Conservation (phyloP, 2,797 vertebrate species). For the Mastacembelus armatus region DNA sequence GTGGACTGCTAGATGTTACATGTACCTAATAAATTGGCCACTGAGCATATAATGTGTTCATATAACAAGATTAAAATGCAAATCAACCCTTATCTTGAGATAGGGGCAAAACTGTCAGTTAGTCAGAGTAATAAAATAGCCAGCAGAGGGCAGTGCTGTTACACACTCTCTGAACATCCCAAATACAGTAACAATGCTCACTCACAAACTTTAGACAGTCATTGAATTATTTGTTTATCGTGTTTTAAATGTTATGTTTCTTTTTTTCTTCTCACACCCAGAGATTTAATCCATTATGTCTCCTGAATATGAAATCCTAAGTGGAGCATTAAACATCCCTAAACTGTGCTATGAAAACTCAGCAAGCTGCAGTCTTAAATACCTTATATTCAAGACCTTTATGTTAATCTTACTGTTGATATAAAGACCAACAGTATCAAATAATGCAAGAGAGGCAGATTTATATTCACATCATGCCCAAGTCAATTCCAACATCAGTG, state of each 20-base stretch:
- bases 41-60: neutral
- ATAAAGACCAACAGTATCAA: no score
- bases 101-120: neutral
- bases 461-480: neutral
- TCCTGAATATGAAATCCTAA: neutral
- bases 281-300: neutral
- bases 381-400: neutral
- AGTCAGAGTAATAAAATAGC: neutral
- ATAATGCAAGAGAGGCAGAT: neutral
- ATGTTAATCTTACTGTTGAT: neutral
- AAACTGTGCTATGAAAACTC: neutral
- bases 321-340: neutral
- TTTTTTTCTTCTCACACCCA: neutral
- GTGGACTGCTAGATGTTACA: no score
- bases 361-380: neutral
- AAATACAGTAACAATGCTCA: neutral
- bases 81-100: no score
- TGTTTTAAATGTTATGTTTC: neutral
- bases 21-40: neutral
- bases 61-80: no score
- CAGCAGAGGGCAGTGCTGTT: slow-evolving; percentile 11
- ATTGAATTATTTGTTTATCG: neutral
- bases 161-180: neutral
- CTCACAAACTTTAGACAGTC: neutral
- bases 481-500: neutral